Evolutionary conservation across 1,140 invertebrate genomes (phyloP).

Genomic region (Sycobia sp.): DNA sequence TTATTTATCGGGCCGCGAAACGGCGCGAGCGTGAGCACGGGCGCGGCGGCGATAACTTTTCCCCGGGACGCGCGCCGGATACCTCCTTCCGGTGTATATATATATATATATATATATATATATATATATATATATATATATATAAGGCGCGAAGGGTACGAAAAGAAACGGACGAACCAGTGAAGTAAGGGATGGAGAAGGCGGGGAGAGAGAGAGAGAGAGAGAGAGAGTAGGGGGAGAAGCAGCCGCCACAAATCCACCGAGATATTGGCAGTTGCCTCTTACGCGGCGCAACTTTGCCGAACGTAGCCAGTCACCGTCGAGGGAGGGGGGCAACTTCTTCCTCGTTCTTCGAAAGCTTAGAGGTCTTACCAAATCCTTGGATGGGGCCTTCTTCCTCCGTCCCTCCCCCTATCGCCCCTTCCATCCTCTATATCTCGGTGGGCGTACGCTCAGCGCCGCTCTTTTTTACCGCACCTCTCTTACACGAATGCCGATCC

Average conservation of each 20-base stretch:
- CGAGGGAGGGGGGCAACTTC: no score
- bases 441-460: no score
- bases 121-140: no score
- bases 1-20: constrained; percentile 49
- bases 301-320: no score
- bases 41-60: constrained; percentile 39
- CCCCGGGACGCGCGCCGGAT: neutral
- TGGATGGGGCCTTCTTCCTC: no score
- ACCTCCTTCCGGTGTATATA: no score
- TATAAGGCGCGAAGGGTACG: neutral
- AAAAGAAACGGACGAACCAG: constrained; percentile 35
- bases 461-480: constrained; percentile 15
- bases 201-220: no score
- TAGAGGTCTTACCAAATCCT: constrained; percentile 13
- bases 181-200: no score
- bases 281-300: constrained; percentile 1
- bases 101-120: no score
- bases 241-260: constrained; percentile 45
- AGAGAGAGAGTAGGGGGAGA: constrained; percentile 23
- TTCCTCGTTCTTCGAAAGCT: constrained; percentile 18
- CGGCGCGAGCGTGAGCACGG: no score
- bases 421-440: no score
- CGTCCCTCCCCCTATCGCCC: no score
- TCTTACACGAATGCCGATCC: neutral
- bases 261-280: constrained; percentile 48